Conservation (phyloP, 2,113 vertebrate species). For the Cathartes aura region DNA sequence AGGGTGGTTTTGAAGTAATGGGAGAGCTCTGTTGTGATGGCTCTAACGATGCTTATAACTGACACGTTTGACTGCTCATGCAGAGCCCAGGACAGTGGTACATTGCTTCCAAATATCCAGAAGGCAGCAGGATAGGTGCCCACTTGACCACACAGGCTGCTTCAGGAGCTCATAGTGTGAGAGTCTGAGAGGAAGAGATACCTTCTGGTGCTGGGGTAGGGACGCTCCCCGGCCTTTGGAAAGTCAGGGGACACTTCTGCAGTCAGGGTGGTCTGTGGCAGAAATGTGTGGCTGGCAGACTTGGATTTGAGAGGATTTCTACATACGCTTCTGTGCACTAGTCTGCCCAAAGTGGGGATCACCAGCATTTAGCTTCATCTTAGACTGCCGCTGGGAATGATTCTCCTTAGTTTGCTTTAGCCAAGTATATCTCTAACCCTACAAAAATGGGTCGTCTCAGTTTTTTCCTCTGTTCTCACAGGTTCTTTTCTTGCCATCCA, state of each 20-base stretch:
- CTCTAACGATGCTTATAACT: neutral
- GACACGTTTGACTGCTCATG: rapidly evolving
- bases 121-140: neutral
- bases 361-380: neutral
- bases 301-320: neutral
- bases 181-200: neutral
- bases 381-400: rapidly evolving
- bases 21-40: neutral
- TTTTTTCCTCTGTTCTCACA: neutral
- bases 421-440: neutral
- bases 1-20: neutral
- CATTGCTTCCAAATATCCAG: neutral
- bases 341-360: neutral
- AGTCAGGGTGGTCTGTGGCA: neutral
- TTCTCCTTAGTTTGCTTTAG: neutral
- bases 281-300: neutral
- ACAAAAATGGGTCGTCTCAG: neutral
- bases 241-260: neutral
- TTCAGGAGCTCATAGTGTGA: neutral
- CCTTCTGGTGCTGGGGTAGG: neutral
- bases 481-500: neutral
- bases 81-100: neutral
- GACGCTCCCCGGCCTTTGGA: neutral
- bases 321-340: rapidly evolving
- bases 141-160: neutral